Evolutionary conservation across 30 jellyfish, hydroid and myxozoan species (phyloP), one percentile per base, ranked within the genome.

Genomic region (Pelagia noctiluca): DNA sequence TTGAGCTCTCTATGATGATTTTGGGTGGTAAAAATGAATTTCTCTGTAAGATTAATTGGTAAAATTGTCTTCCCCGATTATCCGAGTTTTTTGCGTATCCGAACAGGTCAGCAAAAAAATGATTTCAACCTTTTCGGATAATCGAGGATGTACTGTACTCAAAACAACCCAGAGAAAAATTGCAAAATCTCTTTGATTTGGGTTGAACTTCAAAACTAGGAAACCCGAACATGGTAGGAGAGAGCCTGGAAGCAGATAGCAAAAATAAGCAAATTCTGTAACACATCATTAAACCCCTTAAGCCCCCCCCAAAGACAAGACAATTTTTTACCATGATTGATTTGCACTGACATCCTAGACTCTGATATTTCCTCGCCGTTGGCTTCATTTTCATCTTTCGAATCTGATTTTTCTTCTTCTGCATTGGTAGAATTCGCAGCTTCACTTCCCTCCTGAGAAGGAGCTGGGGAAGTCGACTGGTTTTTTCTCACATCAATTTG

Each of bases 401-500:
- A 5, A 3, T 8, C 68, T 10, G 16, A 10, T 19, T 8, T 52
- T 10, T 52, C 68, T 19, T 19, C 26, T 52, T 52, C 68, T 52
- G 16, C 68, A 52, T 3, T 30, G 21, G 16, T 19, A 10, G 26
- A 10, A 2, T 52, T 52, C 21, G 68, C 16, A 19, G 7, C 21
- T 52, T 5, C 26, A 3, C 68, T 52, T 52, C 21, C 28, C 21
- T 52, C 68, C n/a, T n/a, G n/a, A 52, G 68, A 25, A 42, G 16
- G 57, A 42, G 57, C 57, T 4, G 68, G 68, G 2, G 68, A 52
- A 2, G 12, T 4, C 21, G 68, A 2, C 21, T 52, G 30, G 21
- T 30, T 52, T 19, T 52, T 52, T 19, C 26, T 52, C 68, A 52
- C 68, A 52, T 52, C 68, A 52, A 52, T 30, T 10, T 52, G 68